Base-by-base conservation (phyloP, 2,113 vertebrate genomes). In the Morphnarchus princeps region DNA sequence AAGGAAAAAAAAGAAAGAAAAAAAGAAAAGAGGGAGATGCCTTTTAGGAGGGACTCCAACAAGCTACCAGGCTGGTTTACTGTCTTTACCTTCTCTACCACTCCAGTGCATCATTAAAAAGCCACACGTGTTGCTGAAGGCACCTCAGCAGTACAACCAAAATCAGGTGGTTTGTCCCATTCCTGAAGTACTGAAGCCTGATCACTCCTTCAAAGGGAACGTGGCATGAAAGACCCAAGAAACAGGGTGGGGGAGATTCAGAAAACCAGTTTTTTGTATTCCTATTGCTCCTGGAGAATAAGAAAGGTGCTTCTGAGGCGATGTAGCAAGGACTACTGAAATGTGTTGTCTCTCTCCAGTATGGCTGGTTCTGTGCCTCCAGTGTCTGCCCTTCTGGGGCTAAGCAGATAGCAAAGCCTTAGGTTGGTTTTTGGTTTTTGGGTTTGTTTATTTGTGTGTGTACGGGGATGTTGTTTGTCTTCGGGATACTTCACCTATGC, bases 1-100 rank as follows among this genome's bases (percentile, higher is more conserved):
- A 3, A 8, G 6, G 8, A 6, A 24, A 6, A 24, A 10, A 3
- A n/a, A 55, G 25, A 5, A 1, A 19, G 9, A 50, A 21, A 2
- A 25, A 21, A 49, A 19, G 4, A 19, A 34, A 36, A 29, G 32
- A 25, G 6, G 16, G 2, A 69, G 2, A 11, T 42, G 9, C 4
- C 16, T 86, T 67, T 76, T 49, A 71, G 36, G 13, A 45, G 36
- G 24, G 29, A 45, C 20, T 89, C 11, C 32, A 55, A 40, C 8
- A 72, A 72, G 15, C 29, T 32, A 18, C 6, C 8, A 38, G n/a
- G 10, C 14, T 49, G 63, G 10, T 71, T 92, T 76, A 14, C 20
- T 19, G 7, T 31, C 38, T 65, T 54, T 18, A 49, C 55, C 17
- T 65, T 84, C 49, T 52, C 5, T 63, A 15, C 8, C 1, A 2